Evolutionary conservation across 2,888 invertebrate genomes (phyloP), one percentile per base, ranked within the genome.

Genomic region (Nomada fucata): DNA sequence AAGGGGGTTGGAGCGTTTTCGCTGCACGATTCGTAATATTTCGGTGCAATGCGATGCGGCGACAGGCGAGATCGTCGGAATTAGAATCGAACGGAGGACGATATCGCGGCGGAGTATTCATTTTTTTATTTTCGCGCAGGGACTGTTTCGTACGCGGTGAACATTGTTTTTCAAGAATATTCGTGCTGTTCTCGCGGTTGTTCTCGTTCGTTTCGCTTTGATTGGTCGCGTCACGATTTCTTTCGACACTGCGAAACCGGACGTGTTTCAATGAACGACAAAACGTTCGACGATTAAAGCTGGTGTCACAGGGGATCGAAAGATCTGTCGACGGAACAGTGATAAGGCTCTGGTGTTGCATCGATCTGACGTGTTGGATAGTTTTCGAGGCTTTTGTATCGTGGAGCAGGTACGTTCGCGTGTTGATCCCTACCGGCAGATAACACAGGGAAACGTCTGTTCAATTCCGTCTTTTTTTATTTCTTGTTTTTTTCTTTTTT

Each of bases 361-460:
- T 26, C 63, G 78, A 75, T 71, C 67, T 26, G 61, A 68, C 42
- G 71, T 67, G 29, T 29, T 55, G 79, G 36, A 71, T 67, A 67
- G 53, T 20, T 61, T 61, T 77, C 65, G 26, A 52, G 44, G 29
- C 47, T 60, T 79, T 29, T 50, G 52, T 36, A 53, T 57, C n/a
- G 64, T 42, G 59, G 23, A 60, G 53, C 23, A 3, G 15, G 44
- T 23, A 61, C 47, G 53, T 57, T 81, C 64, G 64, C 68, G 71
- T 53, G 71, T 44, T 47, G 75, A 71, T 80, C 61, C 29, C n/a
- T 26, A 1, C 26, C 18, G 69, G 36, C 70, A 70, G 74, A 74
- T 79, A 75, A 60, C n/a, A n/a, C n/a, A 42, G 11, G 13, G 23
- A 57, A 65, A 52, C 74, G n/a, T 50, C 74, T 52, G 50, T 44